Evolutionary conservation across 2,888 invertebrate species (phyloP).

Genomic region (Stenolophus ochropezus): DNA sequence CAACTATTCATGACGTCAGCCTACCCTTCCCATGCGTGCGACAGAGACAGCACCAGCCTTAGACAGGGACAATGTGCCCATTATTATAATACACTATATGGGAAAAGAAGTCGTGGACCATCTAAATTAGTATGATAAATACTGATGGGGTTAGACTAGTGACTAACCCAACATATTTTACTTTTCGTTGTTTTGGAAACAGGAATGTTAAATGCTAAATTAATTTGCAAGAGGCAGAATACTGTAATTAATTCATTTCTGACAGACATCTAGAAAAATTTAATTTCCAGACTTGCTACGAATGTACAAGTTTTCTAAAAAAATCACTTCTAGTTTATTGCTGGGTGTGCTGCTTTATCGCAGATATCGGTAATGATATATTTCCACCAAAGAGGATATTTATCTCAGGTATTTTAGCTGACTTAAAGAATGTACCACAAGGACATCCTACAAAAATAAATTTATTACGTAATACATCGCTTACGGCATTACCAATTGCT

Average conservation of each 20-base stretch:
- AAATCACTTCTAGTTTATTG: too few species aligned
- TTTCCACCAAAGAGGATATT: too few species aligned
- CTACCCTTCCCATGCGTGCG: not conserved
- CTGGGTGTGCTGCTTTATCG: too few species aligned
- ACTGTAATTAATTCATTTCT: not conserved
- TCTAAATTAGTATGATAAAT: constrained; percentile 58
- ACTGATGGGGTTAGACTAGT: constrained; percentile 44
- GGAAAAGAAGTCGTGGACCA: constrained; percentile 36
- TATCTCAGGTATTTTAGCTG: too few species aligned
- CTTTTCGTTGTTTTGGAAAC: not conserved
- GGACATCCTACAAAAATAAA: too few species aligned
- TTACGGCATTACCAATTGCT: too few species aligned
- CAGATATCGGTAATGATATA: too few species aligned
- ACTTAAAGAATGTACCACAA: too few species aligned
- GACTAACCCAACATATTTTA: constrained; percentile 35
- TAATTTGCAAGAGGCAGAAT: not conserved
- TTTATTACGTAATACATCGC: too few species aligned
- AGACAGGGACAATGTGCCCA: constrained; percentile 37
- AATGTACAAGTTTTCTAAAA: too few species aligned
- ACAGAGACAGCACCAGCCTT: constrained; percentile 10
- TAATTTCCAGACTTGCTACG: too few species aligned
- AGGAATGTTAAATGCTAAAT: constrained; percentile 31
- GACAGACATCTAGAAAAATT: too few species aligned
- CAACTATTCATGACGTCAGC: constrained; percentile 60
- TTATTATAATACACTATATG: constrained; percentile 54